These are phyloP conservation scores for Hymenopus coronatus DNA, from an alignment of 2,888 invertebrate species.

Conservation along the genomic window DNA sequence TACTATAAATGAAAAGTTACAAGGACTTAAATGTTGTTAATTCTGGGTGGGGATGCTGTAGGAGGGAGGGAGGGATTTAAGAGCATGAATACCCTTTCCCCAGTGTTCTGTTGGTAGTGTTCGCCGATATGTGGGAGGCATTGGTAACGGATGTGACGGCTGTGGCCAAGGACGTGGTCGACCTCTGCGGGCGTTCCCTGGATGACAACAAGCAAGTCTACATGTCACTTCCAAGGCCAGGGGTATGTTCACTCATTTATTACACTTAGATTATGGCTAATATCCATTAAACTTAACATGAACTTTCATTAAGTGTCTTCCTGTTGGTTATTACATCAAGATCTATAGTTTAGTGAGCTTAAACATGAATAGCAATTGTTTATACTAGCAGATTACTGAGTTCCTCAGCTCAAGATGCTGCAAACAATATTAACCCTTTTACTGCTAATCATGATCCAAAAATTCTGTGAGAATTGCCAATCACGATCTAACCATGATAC, in stretches of 20 bases:
- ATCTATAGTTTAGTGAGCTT: no score
- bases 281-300: no score
- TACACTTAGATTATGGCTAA: no score
- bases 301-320: no score
- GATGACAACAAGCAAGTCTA: constrained; percentile 78
- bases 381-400: no score
- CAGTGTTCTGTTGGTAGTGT: constrained; percentile 55
- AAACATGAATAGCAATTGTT: no score
- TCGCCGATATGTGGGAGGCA: constrained; percentile 94
- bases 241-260: constrained; percentile 59
- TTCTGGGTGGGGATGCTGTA: background rate
- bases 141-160: constrained; percentile 87
- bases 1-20: background rate
- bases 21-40: background rate
- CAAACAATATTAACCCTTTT: no score
- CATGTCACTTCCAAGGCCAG: constrained; percentile 91
- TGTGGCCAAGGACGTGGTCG: constrained; percentile 84
- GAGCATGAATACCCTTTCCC: constrained; percentile 18
- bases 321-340: no score
- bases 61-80: constrained; percentile 20
- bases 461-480: no score
- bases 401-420: no score
- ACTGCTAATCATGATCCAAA: no score
- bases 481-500: no score
- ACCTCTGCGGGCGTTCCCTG: constrained; percentile 62